Base-by-base conservation (phyloP, 2,888 invertebrate species). In the Meganola albula region DNA sequence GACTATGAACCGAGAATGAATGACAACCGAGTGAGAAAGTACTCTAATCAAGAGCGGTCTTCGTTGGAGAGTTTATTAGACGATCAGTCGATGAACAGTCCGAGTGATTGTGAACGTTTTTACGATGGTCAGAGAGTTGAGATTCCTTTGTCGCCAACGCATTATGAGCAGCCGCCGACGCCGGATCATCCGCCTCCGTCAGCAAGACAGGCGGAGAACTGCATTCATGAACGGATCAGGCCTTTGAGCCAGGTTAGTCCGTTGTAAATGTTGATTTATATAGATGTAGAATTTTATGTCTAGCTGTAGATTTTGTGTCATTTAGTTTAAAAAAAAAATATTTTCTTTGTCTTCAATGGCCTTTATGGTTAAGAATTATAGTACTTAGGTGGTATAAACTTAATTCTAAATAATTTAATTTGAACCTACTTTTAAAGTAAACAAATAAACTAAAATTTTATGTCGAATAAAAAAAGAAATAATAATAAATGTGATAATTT, bases 151-250 rank as follows among this genome's bases (percentile, higher is more conserved):
- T 96, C 95, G 52, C 97, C 97, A 10, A 94, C 95, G 27, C 94
- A 95, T 67, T 96, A 96, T 61, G 90, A 91, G 31, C 96, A 97
- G 75, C 96, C 97, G 7, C 95, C 97, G 6, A 97, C 97, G 7
- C 97, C 97, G 0, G 96, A 97, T 55, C 96, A 96, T 79, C 96
- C 97, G 2, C 97, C 97, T 1, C 97, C 97, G 0, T 92, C 95
- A 6, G 95, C 97, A 2, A 88, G 90, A 58, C 95, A 96, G 54
- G 97, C 97, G 0, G 94, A 95, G 76, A 91, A 90, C 74, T 92
- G 93, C 60, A 97, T 97, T 58, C 93, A 95, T 66, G 94, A 95
- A 68, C 90, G 94, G 76, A 96, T 97, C 62, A 89, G 95, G 61
- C 96, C 96, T 10, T 78, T 95, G 37, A 95, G 94, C 84, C 94